Evolutionary conservation across 2,797 vertebrate species (phyloP), one percentile per base, ranked within the genome.

Genomic region (Coregonus ussuriensis): DNA sequence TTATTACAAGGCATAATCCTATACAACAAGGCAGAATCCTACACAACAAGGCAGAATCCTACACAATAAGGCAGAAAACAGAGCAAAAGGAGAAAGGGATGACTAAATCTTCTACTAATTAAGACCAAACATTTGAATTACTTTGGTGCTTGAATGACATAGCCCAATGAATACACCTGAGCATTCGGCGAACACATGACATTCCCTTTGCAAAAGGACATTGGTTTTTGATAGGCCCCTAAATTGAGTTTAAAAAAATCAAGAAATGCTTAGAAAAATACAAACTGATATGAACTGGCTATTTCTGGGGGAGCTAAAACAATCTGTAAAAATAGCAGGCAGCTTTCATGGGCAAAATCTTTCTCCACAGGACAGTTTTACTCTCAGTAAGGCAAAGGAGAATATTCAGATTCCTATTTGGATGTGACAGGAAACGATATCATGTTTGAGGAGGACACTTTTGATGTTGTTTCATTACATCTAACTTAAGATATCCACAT

Each of bases 41-140:
- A 47, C 41, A 47, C 41, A 11, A 47, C 9, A 47, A 47, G 7
- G 7, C 41, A 1, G 7, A 41, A 41, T 9, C 41, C 7, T 41
- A 41, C 41, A 9, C 41, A 41, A 41, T 1, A 41, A 41, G 1
- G 0, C 41, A 74, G 63, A 81, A 77, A 35, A 35, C 1, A 25
- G 65, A 47, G 68, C 56, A 75, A 81, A 59, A 72, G 18, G 41
- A 75, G 74, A 35, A 53, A 76, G 66, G 52, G 76, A 82, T 71
- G 47, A 76, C 51, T 16, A 72, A 79, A 81, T 77, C 62, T 76
- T 77, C 74, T 71, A 62, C 82, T 81, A 63, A 88, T 87, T 79
- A 83, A 82, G 83, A 86, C 85, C 78, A 83, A 83, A 79, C 77
- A 80, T 81, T 7, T 80, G 78, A 77, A 78, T 74, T 56, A 14